Conservation (phyloP, 1,140 invertebrate species). For the Colletes latitarsis region DNA sequence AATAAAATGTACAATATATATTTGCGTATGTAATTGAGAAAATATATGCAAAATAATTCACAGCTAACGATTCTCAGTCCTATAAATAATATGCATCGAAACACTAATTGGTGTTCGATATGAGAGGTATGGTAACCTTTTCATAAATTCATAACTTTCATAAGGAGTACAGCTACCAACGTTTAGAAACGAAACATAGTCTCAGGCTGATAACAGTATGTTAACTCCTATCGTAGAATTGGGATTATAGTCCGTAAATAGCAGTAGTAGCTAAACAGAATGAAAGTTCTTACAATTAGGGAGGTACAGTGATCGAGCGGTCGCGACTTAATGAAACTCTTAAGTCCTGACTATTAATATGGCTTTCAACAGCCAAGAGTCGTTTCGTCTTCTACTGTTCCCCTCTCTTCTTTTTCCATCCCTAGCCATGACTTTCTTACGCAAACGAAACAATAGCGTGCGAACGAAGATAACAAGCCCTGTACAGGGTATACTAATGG, state of each 20-base stretch:
- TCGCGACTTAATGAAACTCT: slow-evolving; percentile 80
- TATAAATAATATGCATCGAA: too few relatives aligned
- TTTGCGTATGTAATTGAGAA: too few relatives aligned
- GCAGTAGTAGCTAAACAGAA: slow-evolving; percentile 41
- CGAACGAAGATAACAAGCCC: too few relatives aligned
- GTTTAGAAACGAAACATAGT: neutral
- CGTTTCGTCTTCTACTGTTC: slow-evolving; percentile 39
- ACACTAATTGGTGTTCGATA: too few relatives aligned
- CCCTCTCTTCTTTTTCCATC: slow-evolving; percentile 17
- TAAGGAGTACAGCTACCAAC: neutral
- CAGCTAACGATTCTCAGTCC: too few relatives aligned
- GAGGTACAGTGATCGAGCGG: slow-evolving; percentile 75
- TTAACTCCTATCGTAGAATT: neutral
- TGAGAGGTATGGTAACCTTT: too few relatives aligned
- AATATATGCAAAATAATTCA: too few relatives aligned
- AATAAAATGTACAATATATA: too few relatives aligned
- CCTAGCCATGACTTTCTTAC: slow-evolving; percentile 26
- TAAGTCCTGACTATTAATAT: slow-evolving; percentile 80
- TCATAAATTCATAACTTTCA: too few relatives aligned
- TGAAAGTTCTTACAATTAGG: slow-evolving; percentile 67
- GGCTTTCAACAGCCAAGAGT: slow-evolving; percentile 70
- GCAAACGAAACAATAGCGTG: slow-evolving; percentile 23
- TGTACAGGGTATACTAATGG: neutral
- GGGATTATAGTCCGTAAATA: slow-evolving; percentile 14
- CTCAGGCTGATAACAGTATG: neutral